These are phyloP conservation scores for Melanotaenia boesemani DNA, from an alignment of 2,797 vertebrate species.

Conservation along the genomic window DNA sequence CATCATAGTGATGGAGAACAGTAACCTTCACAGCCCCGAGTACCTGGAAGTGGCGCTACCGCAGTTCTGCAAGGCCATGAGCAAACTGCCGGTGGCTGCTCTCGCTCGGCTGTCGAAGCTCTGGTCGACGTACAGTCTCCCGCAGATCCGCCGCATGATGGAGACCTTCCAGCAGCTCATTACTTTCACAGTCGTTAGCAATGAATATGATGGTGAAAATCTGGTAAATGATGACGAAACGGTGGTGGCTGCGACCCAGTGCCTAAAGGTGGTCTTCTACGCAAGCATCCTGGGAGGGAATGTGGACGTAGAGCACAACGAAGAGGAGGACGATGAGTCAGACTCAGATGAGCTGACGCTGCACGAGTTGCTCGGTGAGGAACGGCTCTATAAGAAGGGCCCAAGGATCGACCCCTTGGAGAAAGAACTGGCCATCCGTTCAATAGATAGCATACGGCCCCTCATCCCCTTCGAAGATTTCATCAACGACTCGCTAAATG, in stretches of 20 bases:
- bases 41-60: slow-evolving; percentile 97
- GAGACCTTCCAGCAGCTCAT: slow-evolving; percentile 99
- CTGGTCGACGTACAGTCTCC: slow-evolving; percentile 90
- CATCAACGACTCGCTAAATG: slow-evolving; percentile 96
- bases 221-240: slow-evolving; percentile 96
- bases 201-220: slow-evolving; percentile 92
- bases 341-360: slow-evolving; percentile 94
- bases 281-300: slow-evolving; percentile 94
- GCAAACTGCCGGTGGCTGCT: slow-evolving; percentile 92
- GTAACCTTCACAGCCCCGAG: slow-evolving; percentile 98
- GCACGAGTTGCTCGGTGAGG: slow-evolving; percentile 96
- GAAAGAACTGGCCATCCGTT: slow-evolving; percentile 92
- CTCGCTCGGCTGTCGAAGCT: slow-evolving; percentile 90
- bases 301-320: slow-evolving; percentile 91
- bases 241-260: slow-evolving; percentile 95
- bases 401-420: slow-evolving; percentile 93
- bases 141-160: slow-evolving; percentile 93
- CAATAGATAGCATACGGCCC: slow-evolving; percentile 91
- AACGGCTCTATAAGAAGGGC: slow-evolving; percentile 93
- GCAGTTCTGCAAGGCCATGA: slow-evolving; percentile 98
- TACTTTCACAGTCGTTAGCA: slow-evolving; percentile 97
- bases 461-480: slow-evolving; percentile 97
- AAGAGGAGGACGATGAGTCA: slow-evolving; percentile 93
- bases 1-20: slow-evolving; percentile 97
- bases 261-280: slow-evolving; percentile 98